These are phyloP conservation scores for Idaea biselata DNA, from an alignment of 2,888 invertebrate species.

Conservation along the genomic window DNA sequence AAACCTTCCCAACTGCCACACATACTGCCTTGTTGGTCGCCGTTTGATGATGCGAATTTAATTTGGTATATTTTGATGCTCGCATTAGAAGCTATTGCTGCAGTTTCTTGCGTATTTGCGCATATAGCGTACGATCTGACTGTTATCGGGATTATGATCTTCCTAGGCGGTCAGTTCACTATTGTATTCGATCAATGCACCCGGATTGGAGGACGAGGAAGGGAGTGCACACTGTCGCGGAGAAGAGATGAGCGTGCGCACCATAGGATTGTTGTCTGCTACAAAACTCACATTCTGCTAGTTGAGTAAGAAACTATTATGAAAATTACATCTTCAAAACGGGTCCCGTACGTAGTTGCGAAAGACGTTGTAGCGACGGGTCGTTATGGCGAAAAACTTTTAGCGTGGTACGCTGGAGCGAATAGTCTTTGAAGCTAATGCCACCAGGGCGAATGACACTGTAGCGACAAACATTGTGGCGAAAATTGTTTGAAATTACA, in stretches of 20 bases:
- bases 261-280: constrained; percentile 49
- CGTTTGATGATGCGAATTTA: constrained; percentile 39
- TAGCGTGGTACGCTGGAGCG: too few species aligned
- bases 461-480: too few species aligned
- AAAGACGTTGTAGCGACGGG: too few species aligned
- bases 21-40: constrained; percentile 57
- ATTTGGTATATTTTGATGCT: constrained; percentile 44
- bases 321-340: too few species aligned
- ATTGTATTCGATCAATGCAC: constrained; percentile 46
- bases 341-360: too few species aligned
- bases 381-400: too few species aligned
- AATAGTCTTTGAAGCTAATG: too few species aligned
- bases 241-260: constrained; percentile 50
- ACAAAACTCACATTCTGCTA: constrained; percentile 44
- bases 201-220: constrained; percentile 51
- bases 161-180: constrained; percentile 57
- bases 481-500: too few species aligned
- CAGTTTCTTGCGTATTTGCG: constrained; percentile 50
- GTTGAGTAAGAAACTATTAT: constrained; percentile 43
- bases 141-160: constrained; percentile 57
- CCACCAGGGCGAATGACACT: too few species aligned
- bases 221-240: constrained; percentile 28
- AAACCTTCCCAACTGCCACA: constrained; percentile 42
- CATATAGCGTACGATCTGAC: constrained; percentile 58
- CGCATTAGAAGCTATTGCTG: constrained; percentile 44